These are phyloP conservation scores for Gonocerus acuteangulatus DNA, from an alignment of 2,888 invertebrate species.

Conservation along the genomic window DNA sequence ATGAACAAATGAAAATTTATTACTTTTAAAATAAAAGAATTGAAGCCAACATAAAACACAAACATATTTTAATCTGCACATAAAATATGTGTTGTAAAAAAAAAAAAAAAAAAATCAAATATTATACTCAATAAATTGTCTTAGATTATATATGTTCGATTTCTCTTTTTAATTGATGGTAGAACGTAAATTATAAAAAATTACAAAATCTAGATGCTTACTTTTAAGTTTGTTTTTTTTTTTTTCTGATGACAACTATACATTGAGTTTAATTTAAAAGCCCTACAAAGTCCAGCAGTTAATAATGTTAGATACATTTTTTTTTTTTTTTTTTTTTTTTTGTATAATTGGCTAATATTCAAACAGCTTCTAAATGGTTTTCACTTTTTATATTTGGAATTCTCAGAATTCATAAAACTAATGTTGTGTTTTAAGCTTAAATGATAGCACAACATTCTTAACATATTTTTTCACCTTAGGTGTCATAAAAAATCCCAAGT, in stretches of 20 bases:
- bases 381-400: slow-evolving; percentile 7
- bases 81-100: too few relatives aligned
- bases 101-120: too few relatives aligned
- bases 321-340: background rate
- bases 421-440: slow-evolving; percentile 23
- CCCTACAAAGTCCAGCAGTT: slow-evolving; percentile 20
- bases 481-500: background rate
- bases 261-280: slow-evolving; percentile 9
- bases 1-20: too few relatives aligned
- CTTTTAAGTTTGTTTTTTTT: slow-evolving; percentile 1
- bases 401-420: slow-evolving; percentile 22
- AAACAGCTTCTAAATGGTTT: slow-evolving; percentile 12
- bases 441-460: slow-evolving; percentile 19
- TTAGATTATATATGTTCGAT: background rate
- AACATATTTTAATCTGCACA: too few relatives aligned
- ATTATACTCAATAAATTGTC: too few relatives aligned
- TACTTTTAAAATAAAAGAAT: too few relatives aligned
- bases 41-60: too few relatives aligned
- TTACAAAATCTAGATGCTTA: slow-evolving; percentile 18
- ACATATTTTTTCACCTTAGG: background rate
- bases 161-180: background rate
- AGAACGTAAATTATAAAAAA: slow-evolving; percentile 21
- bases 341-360: background rate
- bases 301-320: background rate
- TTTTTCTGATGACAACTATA: background rate